These are phyloP conservation scores for Agrochola lota DNA, from an alignment of 2,888 invertebrate genomes.

Conservation along the genomic window DNA sequence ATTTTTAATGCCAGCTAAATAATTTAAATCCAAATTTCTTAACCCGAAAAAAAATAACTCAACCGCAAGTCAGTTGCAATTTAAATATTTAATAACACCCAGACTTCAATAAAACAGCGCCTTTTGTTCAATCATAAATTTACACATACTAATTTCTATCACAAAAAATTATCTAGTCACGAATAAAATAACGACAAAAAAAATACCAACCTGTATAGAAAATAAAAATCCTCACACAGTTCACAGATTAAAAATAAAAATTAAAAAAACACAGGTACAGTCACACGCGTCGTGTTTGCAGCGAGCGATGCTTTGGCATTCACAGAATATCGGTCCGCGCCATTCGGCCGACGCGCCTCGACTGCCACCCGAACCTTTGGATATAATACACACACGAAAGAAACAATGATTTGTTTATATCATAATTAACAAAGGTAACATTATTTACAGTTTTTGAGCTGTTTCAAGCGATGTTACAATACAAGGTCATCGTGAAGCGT, in stretches of 20 bases:
- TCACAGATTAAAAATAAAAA: slow-evolving; percentile 78
- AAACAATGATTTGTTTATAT: slow-evolving; percentile 69
- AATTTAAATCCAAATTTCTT: background rate
- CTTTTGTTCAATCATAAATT: slow-evolving; percentile 36
- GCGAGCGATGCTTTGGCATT: slow-evolving; percentile 50
- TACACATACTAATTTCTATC: slow-evolving; percentile 14
- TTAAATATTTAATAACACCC: slow-evolving; percentile 30
- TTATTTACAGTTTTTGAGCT: slow-evolving; percentile 51
- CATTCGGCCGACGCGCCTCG: slow-evolving; percentile 80
- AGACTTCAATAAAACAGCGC: slow-evolving; percentile 24
- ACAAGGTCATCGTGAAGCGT: slow-evolving; percentile 53
- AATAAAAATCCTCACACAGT: slow-evolving; percentile 82
- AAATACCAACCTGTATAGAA: slow-evolving; percentile 77
- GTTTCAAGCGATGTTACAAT: slow-evolving; percentile 29
- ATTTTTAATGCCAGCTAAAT: slow-evolving; percentile 6
- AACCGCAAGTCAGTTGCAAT: slow-evolving; percentile 6
- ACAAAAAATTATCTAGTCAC: slow-evolving; percentile 31
- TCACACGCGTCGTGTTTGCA: slow-evolving; percentile 80
- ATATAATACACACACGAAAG: slow-evolving; percentile 49
- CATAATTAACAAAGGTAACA: slow-evolving; percentile 65
- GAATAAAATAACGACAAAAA: slow-evolving; percentile 37
- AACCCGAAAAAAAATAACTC: background rate
- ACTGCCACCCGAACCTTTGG: slow-evolving; percentile 69
- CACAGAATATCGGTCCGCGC: slow-evolving; percentile 76
- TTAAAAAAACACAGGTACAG: slow-evolving; percentile 77